These are phyloP conservation scores for Antrozous pallidus DNA, from an alignment of 2,797 vertebrate genomes.

Conservation along the genomic window DNA sequence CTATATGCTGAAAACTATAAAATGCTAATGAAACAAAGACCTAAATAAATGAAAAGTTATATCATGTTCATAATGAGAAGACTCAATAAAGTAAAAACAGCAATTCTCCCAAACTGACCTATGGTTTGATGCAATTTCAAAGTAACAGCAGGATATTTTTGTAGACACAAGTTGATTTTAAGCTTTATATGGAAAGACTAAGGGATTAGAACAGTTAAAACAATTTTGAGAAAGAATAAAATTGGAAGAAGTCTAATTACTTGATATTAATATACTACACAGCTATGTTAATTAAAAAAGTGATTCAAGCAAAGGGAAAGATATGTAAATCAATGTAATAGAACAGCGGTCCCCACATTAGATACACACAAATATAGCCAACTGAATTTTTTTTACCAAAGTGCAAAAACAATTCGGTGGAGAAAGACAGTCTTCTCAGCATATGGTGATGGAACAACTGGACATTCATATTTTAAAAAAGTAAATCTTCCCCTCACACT, in stretches of 20 bases:
- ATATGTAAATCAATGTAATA: background rate
- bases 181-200: background rate
- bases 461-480: background rate
- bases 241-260: background rate
- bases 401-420: background rate
- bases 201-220: background rate
- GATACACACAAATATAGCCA: background rate
- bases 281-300: background rate
- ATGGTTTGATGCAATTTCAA: background rate
- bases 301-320: background rate
- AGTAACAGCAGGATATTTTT: background rate
- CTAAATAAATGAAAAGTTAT: background rate
- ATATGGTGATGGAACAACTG: background rate
- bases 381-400: background rate
- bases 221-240: slow-evolving; percentile 21
- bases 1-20: background rate
- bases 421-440: background rate
- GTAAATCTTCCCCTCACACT: background rate
- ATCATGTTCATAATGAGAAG: background rate
- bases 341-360: background rate
- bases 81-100: background rate
- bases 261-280: background rate
- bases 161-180: slow-evolving; percentile 3
- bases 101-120: background rate
- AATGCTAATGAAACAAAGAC: slow-evolving; percentile 21